These are phyloP conservation scores for Byasa hedistus DNA, from an alignment of 2,888 invertebrate genomes.

Conservation along the genomic window DNA sequence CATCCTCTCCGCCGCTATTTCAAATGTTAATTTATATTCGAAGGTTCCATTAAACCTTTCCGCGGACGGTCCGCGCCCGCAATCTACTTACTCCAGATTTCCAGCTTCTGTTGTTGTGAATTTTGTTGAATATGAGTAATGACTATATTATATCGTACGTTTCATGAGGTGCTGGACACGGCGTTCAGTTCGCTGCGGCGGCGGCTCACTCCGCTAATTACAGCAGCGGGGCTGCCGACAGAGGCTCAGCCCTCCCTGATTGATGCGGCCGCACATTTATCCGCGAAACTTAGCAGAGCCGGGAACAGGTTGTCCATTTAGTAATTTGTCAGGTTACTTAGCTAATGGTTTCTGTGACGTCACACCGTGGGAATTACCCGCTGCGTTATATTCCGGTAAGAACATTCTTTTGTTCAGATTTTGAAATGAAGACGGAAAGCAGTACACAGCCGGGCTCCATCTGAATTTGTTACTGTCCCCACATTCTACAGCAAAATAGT, in stretches of 20 bases:
- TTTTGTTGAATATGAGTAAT: background rate
- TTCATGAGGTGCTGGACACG: too few species aligned
- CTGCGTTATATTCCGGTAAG: conserved; percentile 10
- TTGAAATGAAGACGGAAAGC: background rate
- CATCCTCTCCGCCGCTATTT: conserved; percentile 8
- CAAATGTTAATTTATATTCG: conserved; percentile 28
- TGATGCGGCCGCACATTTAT: conserved; percentile 11
- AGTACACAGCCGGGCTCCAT: too few species aligned
- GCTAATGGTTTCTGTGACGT: conserved; percentile 21
- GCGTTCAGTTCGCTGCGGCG: too few species aligned
- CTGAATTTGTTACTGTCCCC: too few species aligned
- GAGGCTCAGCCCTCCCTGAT: conserved; percentile 19
- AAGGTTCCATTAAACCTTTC: conserved; percentile 23
- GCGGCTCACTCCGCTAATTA: background rate
- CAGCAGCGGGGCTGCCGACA: conserved; percentile 12
- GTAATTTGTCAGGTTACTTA: conserved; percentile 24
- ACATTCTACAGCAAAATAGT: too few species aligned
- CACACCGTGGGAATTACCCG: conserved; percentile 3
- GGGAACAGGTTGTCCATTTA: conserved; percentile 23
- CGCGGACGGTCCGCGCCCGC: background rate
- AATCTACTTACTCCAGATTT: conserved; percentile 8
- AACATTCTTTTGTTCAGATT: background rate
- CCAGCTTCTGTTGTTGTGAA: conserved; percentile 11
- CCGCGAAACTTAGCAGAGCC: background rate
- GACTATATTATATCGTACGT: too few species aligned